Conservation (phyloP, 2,888 invertebrate species). For the Heliconius ethilla region DNA sequence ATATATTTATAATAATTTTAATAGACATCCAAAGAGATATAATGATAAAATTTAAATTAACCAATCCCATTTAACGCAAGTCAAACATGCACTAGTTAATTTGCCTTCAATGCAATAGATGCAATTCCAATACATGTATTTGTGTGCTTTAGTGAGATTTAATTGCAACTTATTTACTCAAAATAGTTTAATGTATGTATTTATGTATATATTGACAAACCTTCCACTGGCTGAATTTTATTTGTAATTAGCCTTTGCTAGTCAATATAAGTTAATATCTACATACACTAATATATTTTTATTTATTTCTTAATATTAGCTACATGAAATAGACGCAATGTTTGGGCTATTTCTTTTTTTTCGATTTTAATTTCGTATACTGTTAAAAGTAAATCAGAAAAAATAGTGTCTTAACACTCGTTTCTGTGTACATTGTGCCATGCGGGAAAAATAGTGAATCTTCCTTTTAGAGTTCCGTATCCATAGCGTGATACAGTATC, state of each 20-base stretch:
- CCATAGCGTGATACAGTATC: too few species aligned
- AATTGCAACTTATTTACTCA: background rate
- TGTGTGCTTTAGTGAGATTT: conserved; percentile 7
- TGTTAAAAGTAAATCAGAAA: too few species aligned
- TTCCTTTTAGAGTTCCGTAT: too few species aligned
- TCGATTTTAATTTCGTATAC: too few species aligned
- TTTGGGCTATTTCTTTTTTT: too few species aligned
- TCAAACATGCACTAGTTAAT: conserved; percentile 16
- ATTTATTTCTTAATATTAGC: too few species aligned
- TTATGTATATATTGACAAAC: background rate
- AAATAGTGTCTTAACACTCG: too few species aligned
- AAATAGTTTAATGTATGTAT: background rate
- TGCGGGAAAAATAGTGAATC: too few species aligned
- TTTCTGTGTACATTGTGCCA: too few species aligned
- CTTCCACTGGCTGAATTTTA: background rate
- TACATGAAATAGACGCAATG: too few species aligned
- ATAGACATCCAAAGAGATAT: background rate
- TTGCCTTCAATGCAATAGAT: conserved; percentile 14
- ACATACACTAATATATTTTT: background rate
- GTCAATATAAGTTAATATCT: background rate
- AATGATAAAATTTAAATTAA: conserved; percentile 19
- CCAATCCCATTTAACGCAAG: conserved; percentile 13
- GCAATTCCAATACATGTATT: background rate
- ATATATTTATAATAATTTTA: background rate
- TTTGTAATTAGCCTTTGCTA: background rate